Conservation (phyloP, 1,140 invertebrate genomes). For the Philopotamus ludificatus region DNA sequence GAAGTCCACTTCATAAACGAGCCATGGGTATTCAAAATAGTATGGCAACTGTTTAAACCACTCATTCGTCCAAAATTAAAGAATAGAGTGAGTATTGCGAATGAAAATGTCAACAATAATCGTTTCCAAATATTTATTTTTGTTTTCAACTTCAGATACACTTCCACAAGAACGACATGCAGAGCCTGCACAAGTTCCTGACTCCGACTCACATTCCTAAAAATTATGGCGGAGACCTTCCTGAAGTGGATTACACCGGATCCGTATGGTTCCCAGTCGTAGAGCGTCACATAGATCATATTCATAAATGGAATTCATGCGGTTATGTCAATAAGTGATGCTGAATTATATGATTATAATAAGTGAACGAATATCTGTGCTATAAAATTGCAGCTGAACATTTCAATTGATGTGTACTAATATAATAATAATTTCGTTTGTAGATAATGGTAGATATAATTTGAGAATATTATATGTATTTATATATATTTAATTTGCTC, state of each 20-base stretch:
- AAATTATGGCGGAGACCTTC: conserved; percentile 72
- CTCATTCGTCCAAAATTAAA: conserved; percentile 83
- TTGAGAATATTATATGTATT: too few species aligned
- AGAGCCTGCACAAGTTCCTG: conserved; percentile 68
- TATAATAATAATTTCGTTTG: too few species aligned
- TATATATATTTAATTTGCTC: too few species aligned
- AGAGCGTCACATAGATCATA: conserved; percentile 60
- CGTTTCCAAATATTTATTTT: not conserved
- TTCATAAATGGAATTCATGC: conserved; percentile 66
- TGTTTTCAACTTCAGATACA: conserved; percentile 59
- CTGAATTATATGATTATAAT: not conserved
- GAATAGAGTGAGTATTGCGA: conserved; percentile 64
- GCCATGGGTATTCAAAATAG: conserved; percentile 83
- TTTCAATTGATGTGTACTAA: too few species aligned
- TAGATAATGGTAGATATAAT: too few species aligned
- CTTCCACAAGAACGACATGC: conserved; percentile 76
- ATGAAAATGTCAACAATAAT: not conserved
- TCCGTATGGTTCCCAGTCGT: conserved; percentile 72
- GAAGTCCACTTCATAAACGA: conserved; percentile 90
- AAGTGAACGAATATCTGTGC: too few species aligned
- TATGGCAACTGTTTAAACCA: conserved; percentile 85
- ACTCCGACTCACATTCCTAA: conserved; percentile 66
- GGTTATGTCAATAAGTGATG: conserved; percentile 57
- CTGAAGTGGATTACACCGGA: conserved; percentile 72
- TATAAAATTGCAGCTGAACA: too few species aligned